A percentile compares a stretch with the other conserved stretches of the same genome.
Evolutionary conservation across 2,797 vertebrate genomes (phyloP).

Genomic region (Thamnophis elegans): DNA sequence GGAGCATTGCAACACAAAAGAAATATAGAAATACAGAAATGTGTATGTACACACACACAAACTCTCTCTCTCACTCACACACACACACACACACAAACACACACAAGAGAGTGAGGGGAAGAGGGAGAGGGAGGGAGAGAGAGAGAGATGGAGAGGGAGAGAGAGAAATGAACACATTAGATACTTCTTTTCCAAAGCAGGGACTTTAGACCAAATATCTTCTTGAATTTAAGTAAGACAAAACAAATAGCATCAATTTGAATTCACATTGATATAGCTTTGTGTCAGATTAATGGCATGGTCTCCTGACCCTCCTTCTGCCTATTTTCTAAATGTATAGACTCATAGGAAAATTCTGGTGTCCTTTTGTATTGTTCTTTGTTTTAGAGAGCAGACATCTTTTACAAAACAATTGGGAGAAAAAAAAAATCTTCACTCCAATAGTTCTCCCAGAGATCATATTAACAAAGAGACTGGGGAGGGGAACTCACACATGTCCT

Average conservation of each 20-base stretch:
- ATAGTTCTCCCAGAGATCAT: conserved; percentile 11
- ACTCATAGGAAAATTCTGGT: background rate
- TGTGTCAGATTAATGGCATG: background rate
- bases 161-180: background rate
- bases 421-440: background rate
- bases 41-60: background rate
- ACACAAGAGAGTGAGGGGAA: no score
- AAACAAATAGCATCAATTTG: background rate
- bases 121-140: no score
- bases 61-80: background rate
- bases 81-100: background rate
- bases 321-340: background rate
- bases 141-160: no score
- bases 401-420: conserved; percentile 19
- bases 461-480: background rate
- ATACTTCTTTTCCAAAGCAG: background rate
- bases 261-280: background rate
- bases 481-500: conserved; percentile 12
- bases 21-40: background rate
- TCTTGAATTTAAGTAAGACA: background rate
- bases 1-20: background rate
- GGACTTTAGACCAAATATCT: background rate
- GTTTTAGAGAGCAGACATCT: background rate
- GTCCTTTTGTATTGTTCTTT: background rate
- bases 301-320: background rate